These are phyloP conservation scores for Benthochromis sp. DNA, from an alignment of 2,113 vertebrate species.

Conservation along the genomic window DNA sequence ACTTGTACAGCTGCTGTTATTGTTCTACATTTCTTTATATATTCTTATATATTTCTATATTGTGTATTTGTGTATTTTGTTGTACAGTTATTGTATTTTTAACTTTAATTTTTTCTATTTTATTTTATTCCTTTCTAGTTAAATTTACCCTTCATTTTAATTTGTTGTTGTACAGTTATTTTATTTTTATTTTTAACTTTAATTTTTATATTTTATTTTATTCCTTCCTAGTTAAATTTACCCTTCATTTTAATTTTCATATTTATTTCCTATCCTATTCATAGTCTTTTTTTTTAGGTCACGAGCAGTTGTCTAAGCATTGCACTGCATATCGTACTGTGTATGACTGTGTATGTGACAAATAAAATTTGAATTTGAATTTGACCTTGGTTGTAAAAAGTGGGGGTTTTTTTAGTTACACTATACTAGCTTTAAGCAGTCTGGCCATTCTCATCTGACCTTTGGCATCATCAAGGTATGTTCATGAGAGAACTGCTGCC, in stretches of 20 bases:
- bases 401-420: neutral
- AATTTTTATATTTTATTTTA: neutral
- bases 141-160: neutral
- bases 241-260: neutral
- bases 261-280: neutral
- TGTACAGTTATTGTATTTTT: too few species aligned
- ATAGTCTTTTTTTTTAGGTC: neutral
- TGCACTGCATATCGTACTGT: neutral
- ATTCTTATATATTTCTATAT: too few species aligned
- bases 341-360: neutral
- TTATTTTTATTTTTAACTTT: too few species aligned
- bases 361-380: neutral
- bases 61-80: too few species aligned
- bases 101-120: neutral
- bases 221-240: neutral
- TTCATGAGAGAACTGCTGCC: neutral
- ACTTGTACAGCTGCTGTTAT: too few species aligned
- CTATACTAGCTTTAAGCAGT: neutral
- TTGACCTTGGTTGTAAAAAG: neutral
- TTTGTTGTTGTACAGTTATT: neutral
- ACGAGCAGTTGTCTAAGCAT: neutral
- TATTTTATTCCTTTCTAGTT: neutral
- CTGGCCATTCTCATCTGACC: neutral
- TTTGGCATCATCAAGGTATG: neutral
- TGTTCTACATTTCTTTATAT: too few species aligned